Evolutionary conservation across 2,113 vertebrate genomes (phyloP).

Genomic region (Amphiprion ocellaris): DNA sequence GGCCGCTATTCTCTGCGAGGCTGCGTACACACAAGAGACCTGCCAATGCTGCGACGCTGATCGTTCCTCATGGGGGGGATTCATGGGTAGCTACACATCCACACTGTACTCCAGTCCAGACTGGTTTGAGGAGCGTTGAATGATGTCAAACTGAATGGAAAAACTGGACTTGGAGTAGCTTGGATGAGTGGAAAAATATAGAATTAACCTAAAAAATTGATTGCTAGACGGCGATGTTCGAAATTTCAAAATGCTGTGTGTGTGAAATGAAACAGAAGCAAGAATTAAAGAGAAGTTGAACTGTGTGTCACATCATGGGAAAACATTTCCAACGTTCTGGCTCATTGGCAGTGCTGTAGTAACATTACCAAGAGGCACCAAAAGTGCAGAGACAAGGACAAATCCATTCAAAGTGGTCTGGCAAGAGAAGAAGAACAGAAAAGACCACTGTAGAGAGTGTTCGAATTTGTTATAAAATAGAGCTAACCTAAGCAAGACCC

Average conservation of each 20-base stretch:
- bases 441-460: neutral
- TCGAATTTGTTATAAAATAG: neutral
- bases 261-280: neutral
- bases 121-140: conserved; percentile 56
- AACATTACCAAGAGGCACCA: neutral
- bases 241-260: neutral
- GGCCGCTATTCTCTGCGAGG: conserved; percentile 63
- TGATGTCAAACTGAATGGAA: conserved; percentile 27
- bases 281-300: neutral
- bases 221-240: no score
- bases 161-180: conserved; percentile 3
- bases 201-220: neutral
- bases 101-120: conserved; percentile 53
- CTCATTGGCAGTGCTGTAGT: neutral
- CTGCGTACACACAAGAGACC: conserved; percentile 66
- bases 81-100: conserved; percentile 60
- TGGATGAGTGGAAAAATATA: conserved; percentile 22
- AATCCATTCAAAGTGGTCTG: neutral
- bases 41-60: conserved; percentile 47
- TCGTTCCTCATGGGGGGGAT: conserved; percentile 54
- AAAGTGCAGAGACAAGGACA: conserved; percentile 1
- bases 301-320: neutral
- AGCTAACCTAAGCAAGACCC: neutral
- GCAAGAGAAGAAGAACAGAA: neutral
- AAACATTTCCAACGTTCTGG: neutral